Base-by-base conservation (phyloP, 2,888 invertebrate species). In the Eupithecia pulchellata region DNA sequence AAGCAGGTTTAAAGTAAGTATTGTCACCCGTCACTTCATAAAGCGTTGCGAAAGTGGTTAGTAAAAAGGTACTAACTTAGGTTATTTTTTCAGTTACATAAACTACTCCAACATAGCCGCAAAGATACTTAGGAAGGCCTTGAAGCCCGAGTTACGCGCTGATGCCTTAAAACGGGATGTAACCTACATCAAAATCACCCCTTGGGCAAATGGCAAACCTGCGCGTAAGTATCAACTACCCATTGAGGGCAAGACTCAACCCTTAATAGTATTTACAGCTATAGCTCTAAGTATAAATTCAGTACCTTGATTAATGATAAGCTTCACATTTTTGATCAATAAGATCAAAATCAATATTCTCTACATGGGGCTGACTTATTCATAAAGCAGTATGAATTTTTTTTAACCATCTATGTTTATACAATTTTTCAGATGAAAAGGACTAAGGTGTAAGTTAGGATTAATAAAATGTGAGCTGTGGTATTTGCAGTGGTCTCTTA, bases 71-170 rank as follows among this genome's bases (percentile, higher is more conserved):
- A 74, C 25, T 68, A 61, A 71, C 68, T 58, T 36, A 80, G 82
- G 81, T 82, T 82, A 81, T 81, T 62, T 74, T 74, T 88, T 91
- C 74, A 99, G 99, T 95, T 99, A 99, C 95, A 97, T 99, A 91
- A 98, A 98, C 94, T 99, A 97, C 92, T 99, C 99, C 72, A 97
- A 97, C 89, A 98, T 99, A 86, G 98, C 99, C 84, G 99, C 99
- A 29, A 96, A 95, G 84, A 94, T 97, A 67, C 92, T 99, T 71
- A 95, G 99, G 72, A 95, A 96, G 85, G 96, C 98, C 17, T 89
- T 99, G 79, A 99, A 98, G 89, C 89, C 96, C 1, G 97, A 98
- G 60, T 81, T 97, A 0, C 95, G 95, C 79, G 93, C 90, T 29
- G 98, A 97, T 32, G 98, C 98, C 39, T 80, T 94, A 29, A 97